phyloP scores from a whole-genome alignment of 2,797 vertebrate species.

The Rhabdomys pumilio region DNA sequence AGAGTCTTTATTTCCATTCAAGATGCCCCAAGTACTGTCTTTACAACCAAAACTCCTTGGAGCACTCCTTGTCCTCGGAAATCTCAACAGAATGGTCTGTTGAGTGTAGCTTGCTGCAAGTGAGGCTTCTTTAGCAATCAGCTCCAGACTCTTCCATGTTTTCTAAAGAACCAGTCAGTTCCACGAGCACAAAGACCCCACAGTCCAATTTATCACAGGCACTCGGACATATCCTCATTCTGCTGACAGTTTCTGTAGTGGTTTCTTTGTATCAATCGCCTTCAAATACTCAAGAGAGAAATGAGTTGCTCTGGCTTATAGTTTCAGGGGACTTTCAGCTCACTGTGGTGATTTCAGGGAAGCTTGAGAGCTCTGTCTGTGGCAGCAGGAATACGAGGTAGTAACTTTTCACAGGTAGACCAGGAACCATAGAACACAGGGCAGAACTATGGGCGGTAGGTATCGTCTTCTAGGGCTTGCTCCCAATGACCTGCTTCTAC shows the following conservation, averaged over 20 bases:
- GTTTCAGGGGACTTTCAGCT: neutral
- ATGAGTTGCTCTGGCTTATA: neutral
- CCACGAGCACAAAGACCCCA: neutral
- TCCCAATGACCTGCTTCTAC: neutral
- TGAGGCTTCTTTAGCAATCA: neutral
- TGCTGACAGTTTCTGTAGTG: neutral
- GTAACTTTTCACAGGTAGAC: neutral
- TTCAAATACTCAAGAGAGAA: neutral
- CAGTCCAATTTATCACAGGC: neutral
- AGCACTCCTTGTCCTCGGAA: neutral
- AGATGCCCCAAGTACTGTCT: neutral
- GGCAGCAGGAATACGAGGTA: neutral
- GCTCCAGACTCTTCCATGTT: neutral
- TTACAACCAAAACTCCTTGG: neutral
- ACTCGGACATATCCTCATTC: neutral
- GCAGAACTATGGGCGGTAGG: neutral
- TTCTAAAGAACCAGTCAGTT: neutral
- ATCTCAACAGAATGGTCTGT: neutral
- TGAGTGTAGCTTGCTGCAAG: neutral
- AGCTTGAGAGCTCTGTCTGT: neutral
- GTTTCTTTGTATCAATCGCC: neutral
- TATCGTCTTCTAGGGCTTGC: neutral
- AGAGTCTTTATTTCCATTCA: neutral
- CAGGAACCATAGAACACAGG: neutral
- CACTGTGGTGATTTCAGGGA: neutral